Evolutionary conservation across 2,113 vertebrate species (phyloP).

Genomic region (Engraulis encrasicolus): DNA sequence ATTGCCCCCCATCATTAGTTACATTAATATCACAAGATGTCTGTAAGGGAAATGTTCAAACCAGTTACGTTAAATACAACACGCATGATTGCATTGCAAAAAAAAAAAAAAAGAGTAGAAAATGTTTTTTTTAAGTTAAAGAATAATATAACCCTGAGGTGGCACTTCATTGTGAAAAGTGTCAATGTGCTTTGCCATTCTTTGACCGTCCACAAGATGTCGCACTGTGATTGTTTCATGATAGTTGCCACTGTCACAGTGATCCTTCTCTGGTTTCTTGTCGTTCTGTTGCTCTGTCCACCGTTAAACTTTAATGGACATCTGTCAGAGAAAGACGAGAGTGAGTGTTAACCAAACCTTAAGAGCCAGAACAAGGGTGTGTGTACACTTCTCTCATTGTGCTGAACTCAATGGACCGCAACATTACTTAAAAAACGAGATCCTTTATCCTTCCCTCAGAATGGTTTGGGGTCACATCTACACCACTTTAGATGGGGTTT

Average conservation of each 20-base stretch:
- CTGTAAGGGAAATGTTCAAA: neutral
- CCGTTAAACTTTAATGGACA: slow-evolving; percentile 63
- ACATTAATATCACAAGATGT: too few relatives aligned
- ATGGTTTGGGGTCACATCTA: neutral
- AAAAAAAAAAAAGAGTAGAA: neutral
- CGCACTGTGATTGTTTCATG: slow-evolving; percentile 1
- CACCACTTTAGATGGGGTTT: too few relatives aligned
- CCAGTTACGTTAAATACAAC: neutral
- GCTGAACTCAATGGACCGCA: neutral
- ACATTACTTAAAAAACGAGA: neutral
- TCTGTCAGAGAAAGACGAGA: slow-evolving; percentile 56
- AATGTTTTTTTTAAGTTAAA: too few relatives aligned
- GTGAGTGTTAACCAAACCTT: slow-evolving; percentile 47
- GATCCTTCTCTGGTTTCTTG: neutral
- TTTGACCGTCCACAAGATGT: slow-evolving; percentile 27
- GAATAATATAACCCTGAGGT: neutral
- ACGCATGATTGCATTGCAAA: neutral
- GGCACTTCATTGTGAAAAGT: neutral
- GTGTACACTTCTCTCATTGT: neutral
- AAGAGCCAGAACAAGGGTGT: neutral
- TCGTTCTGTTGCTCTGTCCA: neutral
- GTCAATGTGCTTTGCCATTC: neutral
- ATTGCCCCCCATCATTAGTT: too few relatives aligned
- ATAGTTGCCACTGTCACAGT: neutral
- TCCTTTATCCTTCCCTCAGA: neutral